Evolutionary conservation across 2,113 vertebrate genomes (phyloP), one percentile per base, ranked within the genome.

Genomic region (Eudyptes chrysolophus): DNA sequence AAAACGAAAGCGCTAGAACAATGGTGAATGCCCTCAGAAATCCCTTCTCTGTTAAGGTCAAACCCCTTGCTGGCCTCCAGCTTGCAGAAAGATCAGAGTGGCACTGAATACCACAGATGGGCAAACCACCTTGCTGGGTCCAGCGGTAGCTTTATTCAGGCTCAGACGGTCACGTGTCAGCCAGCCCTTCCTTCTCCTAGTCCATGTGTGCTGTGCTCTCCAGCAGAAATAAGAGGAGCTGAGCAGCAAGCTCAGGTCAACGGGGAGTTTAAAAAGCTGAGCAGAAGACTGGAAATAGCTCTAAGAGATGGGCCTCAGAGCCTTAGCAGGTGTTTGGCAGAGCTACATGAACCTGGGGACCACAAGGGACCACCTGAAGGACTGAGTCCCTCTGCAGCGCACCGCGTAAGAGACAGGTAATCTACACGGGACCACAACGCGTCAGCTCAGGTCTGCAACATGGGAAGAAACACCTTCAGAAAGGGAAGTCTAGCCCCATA

Each of bases 161-260:
- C 13, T 62, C 34, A 68, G 40, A 44, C 1, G 2, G 30, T 5
- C 0, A 2, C 0, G 0, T 27, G 34, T 40, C 61, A 72, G 49
- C 17, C 65, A 74, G 25, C 5, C 25, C 16, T n/a, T 70, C 38
- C 66, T 36, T 29, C 49, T 78, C 51, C 72, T 49, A 27, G 13
- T 8, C 36, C 32, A 16, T 1, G 4, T 10, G 13, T 29, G 24
- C 51, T 71, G 22, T 21, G 29, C 11, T 82, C 12, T 57, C 34
- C 60, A 40, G 48, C 2, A 46, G 76, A 40, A 46, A 40, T 6
- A 62, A 44, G 52, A 80, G 29, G 16, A 55, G 30, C 30, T 22
- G 22, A 70, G 36, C 44, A 49, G n/a, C 57, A 71, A 77, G n/a
- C 25, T 79, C 84, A 42, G 14, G 71, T 32, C 64, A 81, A 34